Evolutionary conservation across 2,113 vertebrate species (phyloP).

Genomic region (Macquaria australasica): DNA sequence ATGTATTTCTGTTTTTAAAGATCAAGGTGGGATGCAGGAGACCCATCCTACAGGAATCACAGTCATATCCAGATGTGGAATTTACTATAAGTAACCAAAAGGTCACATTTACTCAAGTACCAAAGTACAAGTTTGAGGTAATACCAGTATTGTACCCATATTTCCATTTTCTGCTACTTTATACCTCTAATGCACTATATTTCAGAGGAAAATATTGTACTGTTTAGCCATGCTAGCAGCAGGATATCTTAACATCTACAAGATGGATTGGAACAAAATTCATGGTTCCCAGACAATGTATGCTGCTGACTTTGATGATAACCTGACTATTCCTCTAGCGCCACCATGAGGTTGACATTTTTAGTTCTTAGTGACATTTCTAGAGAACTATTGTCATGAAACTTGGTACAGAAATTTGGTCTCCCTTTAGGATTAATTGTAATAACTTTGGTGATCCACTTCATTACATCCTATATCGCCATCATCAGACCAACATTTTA

Average conservation of each 20-base stretch:
- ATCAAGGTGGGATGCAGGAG: neutral
- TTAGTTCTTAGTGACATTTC: neutral
- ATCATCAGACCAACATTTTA: neutral
- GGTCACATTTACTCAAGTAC: no score
- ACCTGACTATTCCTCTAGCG: neutral
- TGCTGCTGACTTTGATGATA: neutral
- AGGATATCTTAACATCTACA: no score
- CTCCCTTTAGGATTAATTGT: neutral
- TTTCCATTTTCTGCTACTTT: neutral
- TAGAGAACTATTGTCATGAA: neutral
- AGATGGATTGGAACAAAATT: no score
- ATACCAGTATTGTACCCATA: no score
- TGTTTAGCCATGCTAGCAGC: neutral
- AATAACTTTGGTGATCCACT: neutral
- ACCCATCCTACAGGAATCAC: neutral
- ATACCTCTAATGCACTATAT: neutral
- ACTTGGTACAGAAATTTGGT: neutral
- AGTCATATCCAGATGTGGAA: neutral
- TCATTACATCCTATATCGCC: neutral
- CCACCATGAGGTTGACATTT: neutral
- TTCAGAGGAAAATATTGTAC: no score
- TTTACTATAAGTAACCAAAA: neutral
- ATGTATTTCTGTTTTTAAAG: conserved; percentile 1
- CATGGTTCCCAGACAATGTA: no score
- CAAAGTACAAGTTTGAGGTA: neutral